Evolutionary conservation across 2,113 vertebrate species (phyloP), one percentile per base, ranked within the genome.

Genomic region (Nerophis lumbriciformis): DNA sequence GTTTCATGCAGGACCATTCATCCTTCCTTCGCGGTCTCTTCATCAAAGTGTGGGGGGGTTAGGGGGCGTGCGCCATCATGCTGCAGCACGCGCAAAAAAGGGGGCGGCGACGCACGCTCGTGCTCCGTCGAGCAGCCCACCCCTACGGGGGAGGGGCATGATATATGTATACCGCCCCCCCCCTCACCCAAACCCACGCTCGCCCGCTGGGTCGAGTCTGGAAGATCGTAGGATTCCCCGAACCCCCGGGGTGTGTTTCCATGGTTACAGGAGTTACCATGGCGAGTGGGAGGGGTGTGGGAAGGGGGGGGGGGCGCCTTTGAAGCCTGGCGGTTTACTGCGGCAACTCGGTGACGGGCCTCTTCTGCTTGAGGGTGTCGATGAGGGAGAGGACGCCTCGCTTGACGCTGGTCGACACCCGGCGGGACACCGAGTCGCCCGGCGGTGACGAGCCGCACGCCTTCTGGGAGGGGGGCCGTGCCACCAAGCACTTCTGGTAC

Each of bases 311-410:
- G 38, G 53, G 52, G 28, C 36, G 14, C 11, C 28, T 72, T 50
- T 45, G 2, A 13, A 39, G n/a, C 42, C 13, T 57, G 3, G 14
- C 5, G 10, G 68, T 84, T 28, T 88, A 92, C 91, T 97, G 95
- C 0, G 95, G 94, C 65, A 88, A 86, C 79, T 99, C 96, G 0
- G 92, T 78, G 76, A 96, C 90, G 0, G 95, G 94, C 58, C 94
- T 94, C 84, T 98, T 99, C 91, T 96, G 96, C 93, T 99, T 99
- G 90, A 99, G 92, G 85, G 95, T 98, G 93, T 98, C 96, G 89
- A 99, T 97, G 85, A 99, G 95, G 37, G 96, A 99, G 57, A 98
- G 83, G 68, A 98, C 95, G 48, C 96, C 95, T 5, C 93, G 85
- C 81, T 99, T 99, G 21, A 99, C 96, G 0, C 97, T 97, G 57